Conservation (phyloP, 2,113 vertebrate genomes). For the Pseudonaja textilis region DNA sequence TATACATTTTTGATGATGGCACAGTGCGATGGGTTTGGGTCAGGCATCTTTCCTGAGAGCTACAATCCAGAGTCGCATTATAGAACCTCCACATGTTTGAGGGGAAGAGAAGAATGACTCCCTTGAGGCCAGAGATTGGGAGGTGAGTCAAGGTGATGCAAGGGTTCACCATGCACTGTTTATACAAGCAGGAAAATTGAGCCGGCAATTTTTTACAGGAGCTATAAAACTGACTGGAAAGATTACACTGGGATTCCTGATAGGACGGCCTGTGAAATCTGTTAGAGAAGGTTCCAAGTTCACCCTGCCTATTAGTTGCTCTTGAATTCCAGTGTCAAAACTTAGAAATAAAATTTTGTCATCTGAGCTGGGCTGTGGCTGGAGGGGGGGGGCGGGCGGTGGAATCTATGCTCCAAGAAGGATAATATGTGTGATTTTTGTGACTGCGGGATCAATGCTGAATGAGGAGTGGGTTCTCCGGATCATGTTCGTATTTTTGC, state of each 20-base stretch:
- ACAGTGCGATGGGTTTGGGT: not conserved
- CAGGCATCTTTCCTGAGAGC: not conserved
- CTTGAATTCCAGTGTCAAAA: not conserved
- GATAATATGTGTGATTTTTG: not conserved
- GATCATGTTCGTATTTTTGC: not conserved
- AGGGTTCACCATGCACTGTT: not conserved
- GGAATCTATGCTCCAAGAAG: not conserved
- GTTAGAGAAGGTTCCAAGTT: not conserved
- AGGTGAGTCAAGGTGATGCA: not conserved
- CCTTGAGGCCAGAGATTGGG: not conserved
- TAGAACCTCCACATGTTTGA: not conserved
- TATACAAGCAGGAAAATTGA: not conserved
- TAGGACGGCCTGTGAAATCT: not conserved
- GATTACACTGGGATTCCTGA: not conserved
- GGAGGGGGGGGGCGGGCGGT: not conserved
- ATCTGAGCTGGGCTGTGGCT: not conserved
- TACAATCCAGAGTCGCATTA: not conserved
- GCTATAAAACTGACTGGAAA: not conserved
- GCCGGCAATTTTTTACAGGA: not conserved
- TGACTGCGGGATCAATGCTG: not conserved
- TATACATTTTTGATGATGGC: not conserved
- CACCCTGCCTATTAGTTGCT: not conserved
- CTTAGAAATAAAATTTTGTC: not conserved
- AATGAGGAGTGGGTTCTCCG: not conserved
- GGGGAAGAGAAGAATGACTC: not conserved